A percentile compares a stretch with the other conserved stretches of the same genome.
Evolutionary conservation across 2,797 vertebrate species (phyloP).

Genomic region (Neopelma chrysocephalum): DNA sequence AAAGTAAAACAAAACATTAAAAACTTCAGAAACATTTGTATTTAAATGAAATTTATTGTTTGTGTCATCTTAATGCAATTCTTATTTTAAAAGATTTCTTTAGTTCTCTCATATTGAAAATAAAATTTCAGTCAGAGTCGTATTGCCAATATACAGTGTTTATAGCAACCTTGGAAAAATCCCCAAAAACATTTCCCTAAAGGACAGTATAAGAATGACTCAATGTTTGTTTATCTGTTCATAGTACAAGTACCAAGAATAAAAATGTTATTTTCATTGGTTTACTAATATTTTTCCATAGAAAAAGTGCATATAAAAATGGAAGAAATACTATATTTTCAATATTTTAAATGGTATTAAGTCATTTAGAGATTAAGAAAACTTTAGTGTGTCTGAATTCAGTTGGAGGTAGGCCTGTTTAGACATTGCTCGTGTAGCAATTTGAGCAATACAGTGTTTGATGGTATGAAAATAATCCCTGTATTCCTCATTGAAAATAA

Average conservation of each 20-base stretch:
- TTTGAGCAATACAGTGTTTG: not conserved
- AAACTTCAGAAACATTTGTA: not conserved
- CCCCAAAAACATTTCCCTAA: fast-evolving
- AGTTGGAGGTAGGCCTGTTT: not conserved
- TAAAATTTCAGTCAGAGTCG: not conserved
- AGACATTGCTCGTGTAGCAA: not conserved
- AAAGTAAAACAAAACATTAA: not conserved
- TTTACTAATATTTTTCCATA: not conserved
- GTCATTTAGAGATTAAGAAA: not conserved
- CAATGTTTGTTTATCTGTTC: not conserved
- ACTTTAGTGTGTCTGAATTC: not conserved
- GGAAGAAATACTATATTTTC: not conserved
- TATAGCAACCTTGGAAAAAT: not conserved
- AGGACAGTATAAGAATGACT: not conserved
- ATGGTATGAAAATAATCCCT: not conserved
- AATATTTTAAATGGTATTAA: not conserved
- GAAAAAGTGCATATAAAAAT: not conserved
- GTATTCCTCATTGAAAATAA: not conserved
- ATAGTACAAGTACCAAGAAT: not conserved
- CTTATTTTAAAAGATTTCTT: not conserved
- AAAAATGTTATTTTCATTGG: not conserved
- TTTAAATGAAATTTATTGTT: not conserved
- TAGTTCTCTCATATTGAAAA: not conserved
- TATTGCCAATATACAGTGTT: not conserved
- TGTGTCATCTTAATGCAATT: not conserved